These are phyloP conservation scores for Ophiodon elongatus DNA, from an alignment of 2,113 vertebrate species.

Conservation along the genomic window DNA sequence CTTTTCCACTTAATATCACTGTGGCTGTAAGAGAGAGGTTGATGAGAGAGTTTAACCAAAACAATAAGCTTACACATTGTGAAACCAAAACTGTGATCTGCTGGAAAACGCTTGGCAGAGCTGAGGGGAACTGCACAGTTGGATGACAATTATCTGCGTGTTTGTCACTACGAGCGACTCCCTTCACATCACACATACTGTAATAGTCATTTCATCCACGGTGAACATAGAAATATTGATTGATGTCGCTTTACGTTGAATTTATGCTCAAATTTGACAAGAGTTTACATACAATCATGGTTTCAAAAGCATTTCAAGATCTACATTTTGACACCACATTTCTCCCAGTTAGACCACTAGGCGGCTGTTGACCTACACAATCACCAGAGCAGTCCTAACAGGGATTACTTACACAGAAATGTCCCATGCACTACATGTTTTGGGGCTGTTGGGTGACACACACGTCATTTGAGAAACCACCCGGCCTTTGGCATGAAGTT, in stretches of 20 bases:
- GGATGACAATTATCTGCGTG: background rate
- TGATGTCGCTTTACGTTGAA: background rate
- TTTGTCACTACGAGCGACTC: background rate
- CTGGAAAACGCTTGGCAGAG: too few species aligned
- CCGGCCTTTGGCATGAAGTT: background rate
- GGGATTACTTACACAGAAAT: background rate
- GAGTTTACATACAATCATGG: background rate
- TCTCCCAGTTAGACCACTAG: background rate
- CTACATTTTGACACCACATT: background rate
- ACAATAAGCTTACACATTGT: background rate
- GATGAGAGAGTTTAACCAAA: background rate
- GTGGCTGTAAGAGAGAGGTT: background rate
- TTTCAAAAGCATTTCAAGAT: background rate
- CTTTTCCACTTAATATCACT: background rate
- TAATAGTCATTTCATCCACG: background rate
- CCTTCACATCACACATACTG: background rate
- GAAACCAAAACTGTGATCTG: background rate
- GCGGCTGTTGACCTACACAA: background rate
- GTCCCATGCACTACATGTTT: too few species aligned
- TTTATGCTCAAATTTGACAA: background rate
- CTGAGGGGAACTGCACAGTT: too few species aligned
- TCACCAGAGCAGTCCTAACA: background rate
- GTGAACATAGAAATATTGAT: background rate
- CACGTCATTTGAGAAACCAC: background rate
- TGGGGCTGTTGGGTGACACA: background rate